phyloP scores from a whole-genome alignment of 2,797 vertebrate genomes.

The Myotis myotis region DNA sequence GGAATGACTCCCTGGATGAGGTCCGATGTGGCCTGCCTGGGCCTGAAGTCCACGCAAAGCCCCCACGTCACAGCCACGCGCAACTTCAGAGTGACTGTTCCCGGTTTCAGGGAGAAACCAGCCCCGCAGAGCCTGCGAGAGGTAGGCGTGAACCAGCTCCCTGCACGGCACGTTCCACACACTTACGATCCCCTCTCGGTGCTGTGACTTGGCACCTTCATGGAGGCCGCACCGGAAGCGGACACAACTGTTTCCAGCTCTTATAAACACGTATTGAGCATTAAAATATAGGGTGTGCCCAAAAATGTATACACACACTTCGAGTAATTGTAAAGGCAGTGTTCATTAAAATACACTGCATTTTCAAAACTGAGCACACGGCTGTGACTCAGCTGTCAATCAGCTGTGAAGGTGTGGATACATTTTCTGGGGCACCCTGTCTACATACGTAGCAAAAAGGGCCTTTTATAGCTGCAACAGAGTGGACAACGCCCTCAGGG shows the following conservation, averaged over 20 bases:
- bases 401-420: accelerated
- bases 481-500: not conserved
- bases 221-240: not conserved
- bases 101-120: accelerated
- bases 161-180: accelerated
- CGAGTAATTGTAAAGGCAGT: too few relatives aligned
- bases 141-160: accelerated
- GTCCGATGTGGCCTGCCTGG: not conserved
- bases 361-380: too few relatives aligned
- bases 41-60: not conserved
- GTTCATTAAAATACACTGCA: too few relatives aligned
- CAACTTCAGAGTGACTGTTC: accelerated
- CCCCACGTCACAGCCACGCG: accelerated
- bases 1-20: not conserved
- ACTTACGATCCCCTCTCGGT: not conserved
- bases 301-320: too few relatives aligned
- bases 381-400: too few relatives aligned
- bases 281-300: not conserved
- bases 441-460: not conserved
- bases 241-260: not conserved
- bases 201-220: not conserved
- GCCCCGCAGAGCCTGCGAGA: accelerated
- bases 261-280: not conserved
- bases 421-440: too few relatives aligned
- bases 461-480: not conserved